Evolutionary conservation across 2,888 invertebrate species (phyloP), one percentile per base, ranked within the genome.

Genomic region (Sarcophaga carnaria): DNA sequence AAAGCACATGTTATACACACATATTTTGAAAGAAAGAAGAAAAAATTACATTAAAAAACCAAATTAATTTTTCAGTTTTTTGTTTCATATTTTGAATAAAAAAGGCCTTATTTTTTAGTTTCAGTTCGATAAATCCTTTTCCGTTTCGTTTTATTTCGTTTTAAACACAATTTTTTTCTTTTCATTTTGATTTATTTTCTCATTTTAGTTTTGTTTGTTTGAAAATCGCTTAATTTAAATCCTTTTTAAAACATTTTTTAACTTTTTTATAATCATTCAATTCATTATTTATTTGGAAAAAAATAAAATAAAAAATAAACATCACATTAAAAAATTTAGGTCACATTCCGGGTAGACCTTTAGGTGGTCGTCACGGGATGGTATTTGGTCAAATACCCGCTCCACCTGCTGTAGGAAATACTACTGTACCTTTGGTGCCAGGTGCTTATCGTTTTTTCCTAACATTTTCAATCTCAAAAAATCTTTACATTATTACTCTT

Each of bases 361-460:
- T 94, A 93, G 95, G 95, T 92, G 95, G 95, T 94, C 95, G 95
- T 93, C 95, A 95, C 94, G 95, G 95, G 93, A 95, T 95, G 95
- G 95, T 95, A 92, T 95, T 95, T 94, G 95, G 94, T 93, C 94
- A 94, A 93, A 93, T 94, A 92, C 94, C 94, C 94, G 94, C 92
- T 93, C 94, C 93, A 93, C 91, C 93, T 91, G 93, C 92, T 90
- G 92, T 93, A 92, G 93, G 93, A 92, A 93, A 93, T 91, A 91
- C 93, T 92, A 92, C 94, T 91, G 93, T 93, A 92, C 94, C 94
- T 92, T 93, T 94, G 93, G 93, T 94, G 92, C 94, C 94, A 94
- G 94, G 94, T 94, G 94, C 93, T 93, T 93, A 92, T 90, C 91
- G 91, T 91, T 91, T 91, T 90, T 90, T 89, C 91, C 89, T 90